Evolutionary conservation across 2,113 vertebrate genomes (phyloP).

Genomic region (Peromyscus californicus): DNA sequence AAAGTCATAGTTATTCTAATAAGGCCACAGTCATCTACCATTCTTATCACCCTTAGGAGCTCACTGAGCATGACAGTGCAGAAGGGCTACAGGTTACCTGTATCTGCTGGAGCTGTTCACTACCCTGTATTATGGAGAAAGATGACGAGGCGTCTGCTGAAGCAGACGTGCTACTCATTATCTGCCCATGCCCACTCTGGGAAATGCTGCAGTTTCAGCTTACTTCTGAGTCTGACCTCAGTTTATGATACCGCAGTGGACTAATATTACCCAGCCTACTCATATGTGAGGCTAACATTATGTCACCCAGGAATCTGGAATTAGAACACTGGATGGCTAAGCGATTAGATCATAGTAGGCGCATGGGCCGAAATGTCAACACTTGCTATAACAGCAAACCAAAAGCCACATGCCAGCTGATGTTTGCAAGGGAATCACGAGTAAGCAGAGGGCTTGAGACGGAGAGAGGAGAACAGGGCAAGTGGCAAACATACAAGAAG

Average conservation of each 20-base stretch:
- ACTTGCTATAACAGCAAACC: conserved; percentile 50
- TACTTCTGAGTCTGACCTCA: neutral
- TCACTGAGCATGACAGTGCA: neutral
- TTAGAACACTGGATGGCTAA: conserved; percentile 56
- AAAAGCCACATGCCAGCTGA: conserved; percentile 19
- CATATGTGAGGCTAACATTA: conserved; percentile 58
- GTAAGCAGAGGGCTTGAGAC: conserved; percentile 17
- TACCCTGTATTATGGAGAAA: neutral
- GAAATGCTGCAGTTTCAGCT: neutral
- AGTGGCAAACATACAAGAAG: neutral
- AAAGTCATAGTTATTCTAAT: neutral
- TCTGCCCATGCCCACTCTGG: neutral
- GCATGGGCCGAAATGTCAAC: conserved; percentile 59
- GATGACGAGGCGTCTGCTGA: neutral
- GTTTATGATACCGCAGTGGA: neutral
- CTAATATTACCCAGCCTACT: conserved; percentile 60
- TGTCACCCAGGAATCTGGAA: conserved; percentile 47
- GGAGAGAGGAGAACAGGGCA: neutral
- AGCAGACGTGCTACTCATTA: neutral
- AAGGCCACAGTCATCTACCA: neutral
- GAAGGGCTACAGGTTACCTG: neutral
- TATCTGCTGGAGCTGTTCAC: neutral
- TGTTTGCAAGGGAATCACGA: conserved; percentile 6
- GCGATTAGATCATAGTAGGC: conserved; percentile 62
- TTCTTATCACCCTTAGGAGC: neutral